Conservation (phyloP, 2,113 vertebrate genomes). For the Hipposideros armiger region DNA sequence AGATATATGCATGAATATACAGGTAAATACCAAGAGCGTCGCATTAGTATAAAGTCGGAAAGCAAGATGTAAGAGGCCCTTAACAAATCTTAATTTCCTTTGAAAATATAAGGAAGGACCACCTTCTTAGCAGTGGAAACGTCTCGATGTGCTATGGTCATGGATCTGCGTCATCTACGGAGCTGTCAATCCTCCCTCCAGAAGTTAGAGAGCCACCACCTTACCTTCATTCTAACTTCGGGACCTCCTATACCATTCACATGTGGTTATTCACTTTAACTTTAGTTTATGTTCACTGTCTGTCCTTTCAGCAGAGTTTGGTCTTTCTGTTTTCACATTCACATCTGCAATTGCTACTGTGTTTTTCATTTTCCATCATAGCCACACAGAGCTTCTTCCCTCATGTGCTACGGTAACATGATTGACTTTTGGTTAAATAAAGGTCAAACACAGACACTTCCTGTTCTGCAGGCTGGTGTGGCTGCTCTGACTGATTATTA, state of each 20-base stretch:
- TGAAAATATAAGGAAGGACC: background rate
- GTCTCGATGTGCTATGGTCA: background rate
- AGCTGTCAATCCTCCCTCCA: background rate
- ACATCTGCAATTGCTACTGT: conserved; percentile 13
- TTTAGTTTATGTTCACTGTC: background rate
- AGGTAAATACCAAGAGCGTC: background rate
- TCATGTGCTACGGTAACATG: conserved; percentile 39
- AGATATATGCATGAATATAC: background rate
- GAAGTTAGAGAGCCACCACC: background rate
- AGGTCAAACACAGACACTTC: conserved; percentile 67
- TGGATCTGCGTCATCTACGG: background rate
- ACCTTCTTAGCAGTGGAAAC: background rate
- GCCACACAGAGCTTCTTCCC: conserved; percentile 4
- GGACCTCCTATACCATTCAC: background rate
- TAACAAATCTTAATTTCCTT: background rate
- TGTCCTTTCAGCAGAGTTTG: background rate
- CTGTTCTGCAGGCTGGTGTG: conserved; percentile 55
- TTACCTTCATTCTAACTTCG: background rate
- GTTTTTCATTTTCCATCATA: background rate
- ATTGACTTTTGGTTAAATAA: conserved; percentile 72
- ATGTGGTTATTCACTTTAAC: background rate
- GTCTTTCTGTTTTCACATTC: conserved; percentile 42
- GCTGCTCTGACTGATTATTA: conserved; percentile 66
- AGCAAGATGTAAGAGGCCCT: background rate
- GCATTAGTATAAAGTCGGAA: background rate